Evolutionary conservation across 2,888 invertebrate genomes (phyloP).

Genomic region (Mythimna loreyi): DNA sequence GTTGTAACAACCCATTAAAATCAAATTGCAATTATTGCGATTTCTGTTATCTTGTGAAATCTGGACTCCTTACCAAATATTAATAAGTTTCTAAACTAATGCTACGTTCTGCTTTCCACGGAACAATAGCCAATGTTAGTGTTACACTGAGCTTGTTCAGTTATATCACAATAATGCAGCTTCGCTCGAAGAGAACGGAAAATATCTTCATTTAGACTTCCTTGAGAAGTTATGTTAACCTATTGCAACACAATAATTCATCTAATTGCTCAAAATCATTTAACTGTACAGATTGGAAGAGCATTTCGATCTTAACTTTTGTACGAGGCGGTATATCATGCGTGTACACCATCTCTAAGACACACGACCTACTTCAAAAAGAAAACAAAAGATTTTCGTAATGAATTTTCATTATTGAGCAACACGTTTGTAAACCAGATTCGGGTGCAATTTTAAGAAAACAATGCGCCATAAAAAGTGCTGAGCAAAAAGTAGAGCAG

Average conservation of each 20-base stretch:
- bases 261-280: conserved; percentile 10
- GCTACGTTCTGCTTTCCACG: conserved; percentile 74
- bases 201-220: conserved; percentile 60
- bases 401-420: conserved; percentile 76
- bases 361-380: conserved; percentile 62
- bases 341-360: conserved; percentile 8
- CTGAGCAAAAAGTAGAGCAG: conserved; percentile 80
- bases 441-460: conserved; percentile 68
- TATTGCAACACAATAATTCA: conserved; percentile 12
- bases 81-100: conserved; percentile 34
- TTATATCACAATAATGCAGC: conserved; percentile 61
- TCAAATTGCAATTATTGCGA: conserved; percentile 44
- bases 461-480: conserved; percentile 86
- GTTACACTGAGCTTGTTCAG: conserved; percentile 68
- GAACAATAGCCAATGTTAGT: conserved; percentile 70
- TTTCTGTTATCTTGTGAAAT: conserved; percentile 53
- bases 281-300: background rate
- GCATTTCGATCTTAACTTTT: background rate
- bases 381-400: conserved; percentile 76
- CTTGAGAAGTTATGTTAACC: conserved; percentile 55
- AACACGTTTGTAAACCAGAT: conserved; percentile 63
- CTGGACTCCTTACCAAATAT: conserved; percentile 50
- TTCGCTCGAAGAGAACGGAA: conserved; percentile 44
- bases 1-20: conserved; percentile 32
- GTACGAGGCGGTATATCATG: background rate